Evolutionary conservation across 2,113 vertebrate genomes (phyloP).

Genomic region (Chitala chitala): DNA sequence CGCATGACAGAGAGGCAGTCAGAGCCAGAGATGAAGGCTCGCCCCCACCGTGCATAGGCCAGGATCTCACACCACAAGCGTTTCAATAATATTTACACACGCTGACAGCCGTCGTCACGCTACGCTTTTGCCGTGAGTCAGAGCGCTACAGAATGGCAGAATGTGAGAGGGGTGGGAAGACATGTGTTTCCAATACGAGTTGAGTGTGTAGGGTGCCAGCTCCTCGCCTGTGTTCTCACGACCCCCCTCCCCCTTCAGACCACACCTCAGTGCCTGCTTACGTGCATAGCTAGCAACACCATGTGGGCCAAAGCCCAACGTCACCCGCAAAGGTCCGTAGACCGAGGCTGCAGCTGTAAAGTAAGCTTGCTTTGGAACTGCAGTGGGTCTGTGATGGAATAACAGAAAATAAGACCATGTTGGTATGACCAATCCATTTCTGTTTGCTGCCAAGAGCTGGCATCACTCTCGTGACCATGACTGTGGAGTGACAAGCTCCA

Average conservation of each 20-base stretch:
- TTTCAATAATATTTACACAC: conserved; percentile 48
- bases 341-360: too few species aligned
- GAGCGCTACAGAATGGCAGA: conserved; percentile 29
- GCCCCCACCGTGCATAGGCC: too few species aligned
- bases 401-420: too few species aligned
- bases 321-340: neutral
- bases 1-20: too few species aligned
- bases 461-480: too few species aligned
- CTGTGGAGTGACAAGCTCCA: too few species aligned
- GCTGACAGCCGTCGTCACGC: conserved; percentile 33
- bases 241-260: conserved; percentile 27
- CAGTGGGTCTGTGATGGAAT: too few species aligned
- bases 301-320: neutral
- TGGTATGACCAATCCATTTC: too few species aligned
- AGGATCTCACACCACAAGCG: conserved; percentile 22
- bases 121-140: conserved; percentile 37
- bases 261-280: neutral
- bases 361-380: too few species aligned
- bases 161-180: conserved; percentile 22
- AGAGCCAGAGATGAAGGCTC: too few species aligned
- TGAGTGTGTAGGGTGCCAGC: conserved; percentile 20
- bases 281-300: neutral
- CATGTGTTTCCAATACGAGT: conserved; percentile 45
- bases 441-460: too few species aligned
- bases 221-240: conserved; percentile 32